Conservation (phyloP, 1,140 invertebrate genomes). For the Drosophila obscura region DNA sequence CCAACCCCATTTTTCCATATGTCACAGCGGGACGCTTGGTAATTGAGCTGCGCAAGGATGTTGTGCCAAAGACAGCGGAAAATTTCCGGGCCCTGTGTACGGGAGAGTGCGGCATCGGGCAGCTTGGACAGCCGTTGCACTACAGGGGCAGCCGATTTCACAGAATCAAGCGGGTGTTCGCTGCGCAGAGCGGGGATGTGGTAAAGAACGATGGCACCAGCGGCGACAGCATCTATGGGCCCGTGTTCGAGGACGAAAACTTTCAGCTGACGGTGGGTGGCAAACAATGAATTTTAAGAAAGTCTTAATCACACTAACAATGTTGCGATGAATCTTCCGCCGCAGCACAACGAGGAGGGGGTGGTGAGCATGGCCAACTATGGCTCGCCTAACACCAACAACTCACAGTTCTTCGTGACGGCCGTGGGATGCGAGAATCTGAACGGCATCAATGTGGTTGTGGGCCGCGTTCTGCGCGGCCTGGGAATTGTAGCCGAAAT, state of each 20-base stretch:
- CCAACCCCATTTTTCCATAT: constrained; percentile 24
- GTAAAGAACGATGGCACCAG: constrained; percentile 91
- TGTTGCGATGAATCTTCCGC: neutral
- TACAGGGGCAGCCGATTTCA: constrained; percentile 91
- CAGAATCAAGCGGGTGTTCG: constrained; percentile 89
- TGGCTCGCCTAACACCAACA: constrained; percentile 93
- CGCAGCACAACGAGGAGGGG: constrained; percentile 86
- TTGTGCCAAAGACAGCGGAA: constrained; percentile 95
- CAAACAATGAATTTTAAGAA: neutral
- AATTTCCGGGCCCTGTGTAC: constrained; percentile 96
- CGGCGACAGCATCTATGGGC: constrained; percentile 97
- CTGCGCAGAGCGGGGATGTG: constrained; percentile 93
- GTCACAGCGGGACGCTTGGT: constrained; percentile 90
- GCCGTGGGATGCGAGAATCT: constrained; percentile 92
- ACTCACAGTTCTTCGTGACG: constrained; percentile 98
- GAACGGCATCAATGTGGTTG: constrained; percentile 95
- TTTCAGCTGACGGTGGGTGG: constrained; percentile 88
- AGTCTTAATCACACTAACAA: neutral
- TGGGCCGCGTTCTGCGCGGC: constrained; percentile 92
- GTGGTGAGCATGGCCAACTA: constrained; percentile 96
- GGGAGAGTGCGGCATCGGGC: constrained; percentile 91
- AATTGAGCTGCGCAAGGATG: constrained; percentile 92
- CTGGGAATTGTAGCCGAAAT: constrained; percentile 88
- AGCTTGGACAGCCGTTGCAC: constrained; percentile 88
- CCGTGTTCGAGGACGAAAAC: constrained; percentile 95